A percentile compares a stretch with the other conserved stretches of the same genome.
These are phyloP conservation scores for Epistrophe eligans DNA, from an alignment of 2,888 invertebrate genomes.

Conservation along the genomic window DNA sequence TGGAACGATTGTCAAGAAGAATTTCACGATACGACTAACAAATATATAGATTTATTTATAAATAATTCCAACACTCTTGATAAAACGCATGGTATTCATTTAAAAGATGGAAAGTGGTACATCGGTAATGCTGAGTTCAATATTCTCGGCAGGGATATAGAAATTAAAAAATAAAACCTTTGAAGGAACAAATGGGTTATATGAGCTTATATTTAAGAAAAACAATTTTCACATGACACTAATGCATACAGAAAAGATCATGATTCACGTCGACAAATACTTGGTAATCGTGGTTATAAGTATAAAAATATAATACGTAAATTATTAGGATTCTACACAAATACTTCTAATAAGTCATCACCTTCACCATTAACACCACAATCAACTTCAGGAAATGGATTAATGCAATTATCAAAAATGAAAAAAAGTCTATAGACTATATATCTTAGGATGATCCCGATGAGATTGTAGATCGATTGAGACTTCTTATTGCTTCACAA, in stretches of 20 bases:
- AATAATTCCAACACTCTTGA: neutral
- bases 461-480: too few relatives aligned
- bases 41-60: conserved; percentile 12
- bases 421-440: too few relatives aligned
- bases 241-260: neutral
- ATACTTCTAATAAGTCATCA: neutral
- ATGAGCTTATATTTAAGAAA: conserved; percentile 18
- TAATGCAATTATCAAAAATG: conserved; percentile 11
- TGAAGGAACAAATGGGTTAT: neutral
- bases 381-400: conserved; percentile 13
- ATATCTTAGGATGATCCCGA: too few relatives aligned
- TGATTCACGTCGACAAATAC: conserved; percentile 39
- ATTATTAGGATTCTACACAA: conserved; percentile 17
- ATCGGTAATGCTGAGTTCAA: conserved; percentile 7
- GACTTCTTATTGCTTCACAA: too few relatives aligned
- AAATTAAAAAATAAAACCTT: conserved; percentile 11
- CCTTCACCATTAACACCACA: neutral
- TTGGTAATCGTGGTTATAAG: conserved; percentile 28
- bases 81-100: neutral
- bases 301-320: conserved; percentile 40
- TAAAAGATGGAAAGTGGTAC: neutral
- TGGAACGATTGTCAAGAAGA: conserved; percentile 10
- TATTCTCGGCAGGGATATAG: neutral
- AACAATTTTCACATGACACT: neutral
- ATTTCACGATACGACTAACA: neutral